Conservation (phyloP, 2,888 invertebrate genomes). For the Phyllotreta cruciferae region DNA sequence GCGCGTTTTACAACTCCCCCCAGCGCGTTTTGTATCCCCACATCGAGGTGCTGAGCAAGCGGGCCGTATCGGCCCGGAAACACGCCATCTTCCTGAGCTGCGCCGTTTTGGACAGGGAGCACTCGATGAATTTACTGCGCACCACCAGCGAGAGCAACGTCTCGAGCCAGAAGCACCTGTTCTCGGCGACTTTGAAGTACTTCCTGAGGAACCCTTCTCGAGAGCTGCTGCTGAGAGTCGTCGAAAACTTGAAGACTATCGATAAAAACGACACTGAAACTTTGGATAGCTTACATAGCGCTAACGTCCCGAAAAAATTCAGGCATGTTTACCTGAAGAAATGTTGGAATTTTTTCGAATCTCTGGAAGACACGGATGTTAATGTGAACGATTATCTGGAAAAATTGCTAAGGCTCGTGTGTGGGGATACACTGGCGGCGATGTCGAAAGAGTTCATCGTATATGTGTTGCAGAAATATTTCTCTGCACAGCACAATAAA, state of each 20-base stretch:
- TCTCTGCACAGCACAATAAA: conserved; percentile 4
- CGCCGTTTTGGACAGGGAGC: conserved; percentile 31
- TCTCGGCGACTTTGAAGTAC: conserved; percentile 39
- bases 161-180: conserved; percentile 39
- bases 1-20: conserved; percentile 36
- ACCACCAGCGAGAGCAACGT: conserved; percentile 29
- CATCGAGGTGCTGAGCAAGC: conserved; percentile 33
- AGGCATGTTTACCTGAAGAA: conserved; percentile 31
- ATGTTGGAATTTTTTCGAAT: conserved; percentile 37
- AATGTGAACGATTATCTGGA: conserved; percentile 13
- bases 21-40: conserved; percentile 34
- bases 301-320: conserved; percentile 35
- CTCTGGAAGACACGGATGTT: conserved; percentile 20
- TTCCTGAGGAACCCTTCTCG: conserved; percentile 39
- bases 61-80: conserved; percentile 42
- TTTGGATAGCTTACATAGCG: conserved; percentile 23
- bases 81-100: conserved; percentile 42
- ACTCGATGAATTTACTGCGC: conserved; percentile 24
- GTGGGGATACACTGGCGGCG: conserved; percentile 3
- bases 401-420: conserved; percentile 8
- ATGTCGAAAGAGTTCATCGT: conserved; percentile 17
- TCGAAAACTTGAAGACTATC: conserved; percentile 34
- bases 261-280: conserved; percentile 39
- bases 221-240: conserved; percentile 31
- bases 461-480: conserved; percentile 25